Conservation (phyloP, 2,888 invertebrate genomes). For the Drosophila pseudotalamancana region DNA sequence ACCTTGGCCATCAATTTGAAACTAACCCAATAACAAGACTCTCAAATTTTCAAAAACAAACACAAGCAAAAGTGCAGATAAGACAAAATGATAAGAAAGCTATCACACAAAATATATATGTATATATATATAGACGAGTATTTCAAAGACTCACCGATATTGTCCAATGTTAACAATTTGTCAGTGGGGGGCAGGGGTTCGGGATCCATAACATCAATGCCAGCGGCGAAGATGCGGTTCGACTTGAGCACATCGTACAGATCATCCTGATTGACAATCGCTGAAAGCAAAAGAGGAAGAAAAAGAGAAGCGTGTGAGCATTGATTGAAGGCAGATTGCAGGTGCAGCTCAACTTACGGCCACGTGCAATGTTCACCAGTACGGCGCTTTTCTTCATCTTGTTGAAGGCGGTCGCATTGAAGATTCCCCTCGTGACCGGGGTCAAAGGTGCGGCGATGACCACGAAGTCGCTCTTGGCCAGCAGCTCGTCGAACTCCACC, state of each 20-base stretch:
- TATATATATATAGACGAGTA: not conserved
- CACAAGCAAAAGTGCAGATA: conserved; percentile 33
- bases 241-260: conserved; percentile 90
- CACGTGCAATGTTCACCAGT: conserved; percentile 89
- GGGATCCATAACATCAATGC: conserved; percentile 95
- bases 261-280: conserved; percentile 92
- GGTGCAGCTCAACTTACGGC: conserved; percentile 83
- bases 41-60: conserved; percentile 14
- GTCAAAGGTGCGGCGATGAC: conserved; percentile 88
- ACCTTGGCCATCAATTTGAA: conserved; percentile 47
- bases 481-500: conserved; percentile 87
- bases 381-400: conserved; percentile 91
- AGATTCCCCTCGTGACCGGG: conserved; percentile 88
- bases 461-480: conserved; percentile 90
- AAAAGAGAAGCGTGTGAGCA: not conserved
- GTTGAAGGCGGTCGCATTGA: conserved; percentile 87
- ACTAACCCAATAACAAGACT: conserved; percentile 13
- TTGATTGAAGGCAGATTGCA: not conserved
- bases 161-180: conserved; percentile 91
- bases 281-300: conserved; percentile 76
- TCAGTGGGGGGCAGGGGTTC: conserved; percentile 94
- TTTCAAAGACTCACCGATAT: conserved; percentile 88
- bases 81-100: conserved; percentile 32
- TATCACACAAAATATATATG: conserved; percentile 2
- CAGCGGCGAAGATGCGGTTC: conserved; percentile 92